A percentile compares a stretch with the other conserved stretches of the same genome.
phyloP scores from a whole-genome alignment of 2,113 vertebrate species.

The Megaceryle maxima region DNA sequence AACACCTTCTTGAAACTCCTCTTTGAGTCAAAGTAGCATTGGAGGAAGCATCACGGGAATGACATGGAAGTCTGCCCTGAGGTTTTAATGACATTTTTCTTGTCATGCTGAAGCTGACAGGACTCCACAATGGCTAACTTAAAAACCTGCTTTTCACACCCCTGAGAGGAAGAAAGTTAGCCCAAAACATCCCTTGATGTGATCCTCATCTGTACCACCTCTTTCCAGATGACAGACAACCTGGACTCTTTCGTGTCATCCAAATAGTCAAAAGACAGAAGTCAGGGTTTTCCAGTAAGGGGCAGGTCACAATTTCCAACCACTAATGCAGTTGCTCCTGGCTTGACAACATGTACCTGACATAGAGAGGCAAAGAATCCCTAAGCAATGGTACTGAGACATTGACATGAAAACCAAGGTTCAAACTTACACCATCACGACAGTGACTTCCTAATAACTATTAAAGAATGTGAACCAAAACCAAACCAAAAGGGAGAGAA shows the following conservation, averaged over 20 bases:
- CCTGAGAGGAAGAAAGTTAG: background rate
- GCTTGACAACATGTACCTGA: background rate
- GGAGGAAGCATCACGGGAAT: background rate
- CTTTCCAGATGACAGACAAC: background rate
- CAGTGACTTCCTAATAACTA: background rate
- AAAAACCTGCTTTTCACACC: background rate
- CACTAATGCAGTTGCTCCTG: background rate
- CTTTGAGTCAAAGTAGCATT: background rate
- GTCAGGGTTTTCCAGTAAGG: background rate
- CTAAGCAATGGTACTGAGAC: background rate
- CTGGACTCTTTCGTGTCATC: background rate
- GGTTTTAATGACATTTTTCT: background rate
- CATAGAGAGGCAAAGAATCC: background rate
- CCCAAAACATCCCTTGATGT: background rate
- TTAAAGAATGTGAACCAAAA: background rate
- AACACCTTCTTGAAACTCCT: background rate
- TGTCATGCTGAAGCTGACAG: background rate
- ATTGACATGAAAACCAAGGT: background rate
- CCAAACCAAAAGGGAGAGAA: background rate
- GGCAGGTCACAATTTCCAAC: background rate
- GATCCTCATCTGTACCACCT: background rate
- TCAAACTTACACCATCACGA: background rate
- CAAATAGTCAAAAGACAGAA: background rate
- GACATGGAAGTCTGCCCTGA: background rate
- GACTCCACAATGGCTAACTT: background rate